Evolutionary conservation across 2,888 invertebrate species (phyloP), one percentile per base, ranked within the genome.

Genomic region (Isoperla grammatica): DNA sequence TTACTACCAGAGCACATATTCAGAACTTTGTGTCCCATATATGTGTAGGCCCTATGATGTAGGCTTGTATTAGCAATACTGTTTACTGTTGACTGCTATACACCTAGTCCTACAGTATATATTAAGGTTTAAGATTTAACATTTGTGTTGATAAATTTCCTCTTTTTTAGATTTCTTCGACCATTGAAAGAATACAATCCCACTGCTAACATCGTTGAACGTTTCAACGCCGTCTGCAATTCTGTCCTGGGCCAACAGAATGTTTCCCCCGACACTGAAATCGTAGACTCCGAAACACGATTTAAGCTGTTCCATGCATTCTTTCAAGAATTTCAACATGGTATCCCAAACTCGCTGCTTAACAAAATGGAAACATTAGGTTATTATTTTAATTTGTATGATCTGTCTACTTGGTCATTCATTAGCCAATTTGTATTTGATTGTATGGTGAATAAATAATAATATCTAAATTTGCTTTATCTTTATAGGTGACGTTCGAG

Each of bases 261-360:
- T 1, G 69, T 76, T 1, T 56, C 73, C 20, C 71, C 75, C 5
- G 73, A 80, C 40, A 75, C 76, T 4, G 71, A 79, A 0, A 75
- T 78, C 11, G 59, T 59, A 15, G 69, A 71, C 62, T 59, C 66
- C n/a, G 71, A 77, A 9, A 40, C 68, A 8, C 88, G 90, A 73
- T 92, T 83, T 71, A 75, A 80, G 35, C 75, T 95, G 8, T 76
- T 95, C 2, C 78, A 81, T 35, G 81, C 82, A 5, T 90, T 90
- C 69, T 83, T 78, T 64, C 76, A 83, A 46, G 82, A 85, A 71
- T 87, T 95, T 62, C 77, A 86, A 6, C 87, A 95, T 72, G 72
- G 80, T 63, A 82, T 96, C 11, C 92, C 95, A 0, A 95, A 91
- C 77, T 90, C 91, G 0, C 73, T 86, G 55, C 74, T 96, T n/a